Conservation (phyloP, 2,888 invertebrate genomes). For the Hirtodrosophila trivittata region DNA sequence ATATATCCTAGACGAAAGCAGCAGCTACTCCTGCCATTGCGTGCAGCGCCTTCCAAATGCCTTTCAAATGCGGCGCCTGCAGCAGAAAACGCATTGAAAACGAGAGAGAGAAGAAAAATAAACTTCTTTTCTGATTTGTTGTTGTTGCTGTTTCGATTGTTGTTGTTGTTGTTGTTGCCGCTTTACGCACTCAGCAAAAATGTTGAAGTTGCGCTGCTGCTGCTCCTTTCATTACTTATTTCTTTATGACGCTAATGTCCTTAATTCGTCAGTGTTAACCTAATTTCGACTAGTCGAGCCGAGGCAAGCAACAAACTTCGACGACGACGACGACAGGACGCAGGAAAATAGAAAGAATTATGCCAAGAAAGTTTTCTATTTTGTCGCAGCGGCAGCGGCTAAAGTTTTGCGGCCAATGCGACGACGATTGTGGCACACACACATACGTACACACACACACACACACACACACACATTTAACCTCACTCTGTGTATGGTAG, state of each 20-base stretch:
- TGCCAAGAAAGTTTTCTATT: slow-evolving; percentile 80
- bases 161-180: slow-evolving; percentile 38
- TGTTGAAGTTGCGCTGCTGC: slow-evolving; percentile 54
- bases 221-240: slow-evolving; percentile 77
- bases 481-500: slow-evolving; percentile 32
- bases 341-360: slow-evolving; percentile 70
- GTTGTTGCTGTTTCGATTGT: slow-evolving; percentile 12
- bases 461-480: slow-evolving; percentile 12
- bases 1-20: no score
- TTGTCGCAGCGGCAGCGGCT: slow-evolving; percentile 70
- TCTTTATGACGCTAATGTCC: slow-evolving; percentile 80
- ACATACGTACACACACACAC: slow-evolving; percentile 10
- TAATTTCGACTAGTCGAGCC: slow-evolving; percentile 66
- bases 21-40: slow-evolving; percentile 17
- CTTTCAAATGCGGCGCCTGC: slow-evolving; percentile 56
- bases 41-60: slow-evolving; percentile 52
- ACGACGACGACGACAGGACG: slow-evolving; percentile 42
- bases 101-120: slow-evolving; percentile 16
- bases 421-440: slow-evolving; percentile 52
- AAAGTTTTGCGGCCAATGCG: slow-evolving; percentile 79
- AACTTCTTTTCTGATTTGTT: slow-evolving; percentile 18
- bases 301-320: slow-evolving; percentile 54
- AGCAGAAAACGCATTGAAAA: slow-evolving; percentile 49
- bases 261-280: slow-evolving; percentile 80
- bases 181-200: slow-evolving; percentile 73